Conservation (phyloP, 2,888 invertebrate genomes). For the Polia nebulosa region DNA sequence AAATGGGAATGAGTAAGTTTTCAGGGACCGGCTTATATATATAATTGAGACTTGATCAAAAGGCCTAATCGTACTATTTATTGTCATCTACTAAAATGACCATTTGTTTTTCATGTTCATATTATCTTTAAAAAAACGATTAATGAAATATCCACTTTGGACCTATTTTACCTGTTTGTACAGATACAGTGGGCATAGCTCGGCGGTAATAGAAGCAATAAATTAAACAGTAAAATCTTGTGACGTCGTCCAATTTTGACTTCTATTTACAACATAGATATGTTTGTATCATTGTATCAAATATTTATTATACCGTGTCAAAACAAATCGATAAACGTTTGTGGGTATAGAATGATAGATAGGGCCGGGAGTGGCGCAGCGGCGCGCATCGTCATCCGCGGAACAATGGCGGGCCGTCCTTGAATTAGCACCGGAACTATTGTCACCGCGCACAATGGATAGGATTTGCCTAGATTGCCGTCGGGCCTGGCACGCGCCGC, state of each 20-base stretch:
- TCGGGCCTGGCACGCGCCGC: constrained; percentile 77
- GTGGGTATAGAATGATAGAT: constrained; percentile 61
- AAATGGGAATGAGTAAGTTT: background rate
- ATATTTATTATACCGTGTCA: constrained; percentile 60
- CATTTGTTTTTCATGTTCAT: background rate
- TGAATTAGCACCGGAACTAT: constrained; percentile 88
- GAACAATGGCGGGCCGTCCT: constrained; percentile 85
- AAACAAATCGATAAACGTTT: constrained; percentile 64
- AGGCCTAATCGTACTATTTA: too few species aligned
- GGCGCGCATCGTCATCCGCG: constrained; percentile 68
- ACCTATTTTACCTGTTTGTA: constrained; percentile 9
- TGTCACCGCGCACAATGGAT: constrained; percentile 86
- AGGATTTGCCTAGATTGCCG: constrained; percentile 84
- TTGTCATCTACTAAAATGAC: too few species aligned
- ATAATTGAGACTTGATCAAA: background rate
- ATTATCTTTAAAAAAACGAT: background rate
- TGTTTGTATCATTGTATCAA: constrained; percentile 45
- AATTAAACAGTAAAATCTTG: constrained; percentile 42
- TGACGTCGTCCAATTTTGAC: constrained; percentile 41
- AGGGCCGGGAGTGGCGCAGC: constrained; percentile 70
- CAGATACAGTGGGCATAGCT: constrained; percentile 22
- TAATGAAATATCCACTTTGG: background rate
- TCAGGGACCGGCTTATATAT: background rate
- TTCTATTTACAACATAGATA: constrained; percentile 46
- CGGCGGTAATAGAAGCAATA: constrained; percentile 41